phyloP scores from a whole-genome alignment of 1,140 invertebrate genomes.

The Trissolcus basalis region DNA sequence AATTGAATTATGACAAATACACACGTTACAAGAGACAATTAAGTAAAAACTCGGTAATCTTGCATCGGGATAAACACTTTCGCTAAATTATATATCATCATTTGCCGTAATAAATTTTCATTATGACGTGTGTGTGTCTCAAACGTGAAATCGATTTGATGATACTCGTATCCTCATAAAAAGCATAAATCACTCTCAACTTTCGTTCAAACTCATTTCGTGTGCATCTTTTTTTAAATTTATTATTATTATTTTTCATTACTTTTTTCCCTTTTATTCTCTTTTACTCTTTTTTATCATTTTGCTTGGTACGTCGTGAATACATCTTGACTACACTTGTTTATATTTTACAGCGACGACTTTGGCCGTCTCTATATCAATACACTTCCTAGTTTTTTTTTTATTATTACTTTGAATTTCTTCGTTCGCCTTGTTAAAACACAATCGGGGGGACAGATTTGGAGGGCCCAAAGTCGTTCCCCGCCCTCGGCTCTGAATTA shows the following conservation, averaged over 20 bases:
- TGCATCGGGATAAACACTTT: conserved; percentile 1
- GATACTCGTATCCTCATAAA: conserved; percentile 43
- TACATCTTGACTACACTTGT: conserved; percentile 48
- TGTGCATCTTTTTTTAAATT: conserved; percentile 16
- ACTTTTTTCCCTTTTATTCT: conserved; percentile 13
- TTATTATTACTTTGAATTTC: conserved; percentile 37
- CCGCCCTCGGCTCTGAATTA: conserved; percentile 1
- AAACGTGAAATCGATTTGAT: conserved; percentile 45
- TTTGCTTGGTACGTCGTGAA: conserved; percentile 38
- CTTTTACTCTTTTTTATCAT: conserved; percentile 12
- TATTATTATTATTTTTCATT: conserved; percentile 13
- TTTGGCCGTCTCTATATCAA: conserved; percentile 39
- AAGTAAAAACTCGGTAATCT: conserved; percentile 48
- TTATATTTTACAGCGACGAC: conserved; percentile 54
- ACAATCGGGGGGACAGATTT: conserved; percentile 13
- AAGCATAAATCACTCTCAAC: conserved; percentile 51
- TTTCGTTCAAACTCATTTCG: conserved; percentile 42
- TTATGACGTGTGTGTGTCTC: conserved; percentile 26
- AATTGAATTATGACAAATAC: conserved; percentile 46
- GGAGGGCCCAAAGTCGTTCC: background rate
- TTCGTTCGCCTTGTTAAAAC: conserved; percentile 33
- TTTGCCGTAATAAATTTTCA: conserved; percentile 35
- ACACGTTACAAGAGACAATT: conserved; percentile 52
- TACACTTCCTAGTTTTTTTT: conserved; percentile 45
- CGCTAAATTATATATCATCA: conserved; percentile 36